Evolutionary conservation across 2,888 invertebrate genomes (phyloP).

Genomic region (Pristionchus mayeri): DNA sequence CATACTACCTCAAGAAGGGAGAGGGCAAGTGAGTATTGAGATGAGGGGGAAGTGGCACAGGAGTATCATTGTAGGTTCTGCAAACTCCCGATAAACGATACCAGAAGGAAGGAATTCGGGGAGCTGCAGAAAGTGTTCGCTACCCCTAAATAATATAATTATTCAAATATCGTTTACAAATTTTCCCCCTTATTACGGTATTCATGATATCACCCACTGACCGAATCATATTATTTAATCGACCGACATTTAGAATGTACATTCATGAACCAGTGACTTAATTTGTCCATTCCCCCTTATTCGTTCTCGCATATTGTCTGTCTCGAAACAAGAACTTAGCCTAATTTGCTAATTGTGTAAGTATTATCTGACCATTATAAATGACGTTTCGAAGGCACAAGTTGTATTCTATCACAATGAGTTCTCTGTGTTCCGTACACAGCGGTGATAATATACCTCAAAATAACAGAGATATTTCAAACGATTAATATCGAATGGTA

Average conservation of each 20-base stretch:
- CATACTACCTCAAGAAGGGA: constrained; percentile 42
- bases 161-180: background rate
- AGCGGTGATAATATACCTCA: too few species aligned
- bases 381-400: constrained; percentile 15
- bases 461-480: too few species aligned
- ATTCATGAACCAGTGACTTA: constrained; percentile 12
- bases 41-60: background rate
- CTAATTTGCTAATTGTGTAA: constrained; percentile 38
- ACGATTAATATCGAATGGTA: too few species aligned
- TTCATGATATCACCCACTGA: constrained; percentile 11
- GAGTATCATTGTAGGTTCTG: background rate
- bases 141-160: constrained; percentile 9
- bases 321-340: background rate
- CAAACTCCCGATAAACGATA: background rate
- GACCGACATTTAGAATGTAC: constrained; percentile 23
- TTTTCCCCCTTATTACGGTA: background rate
- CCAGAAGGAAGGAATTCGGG: background rate
- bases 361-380: constrained; percentile 1
- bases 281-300: background rate
- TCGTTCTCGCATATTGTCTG: background rate
- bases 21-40: constrained; percentile 20
- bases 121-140: background rate
- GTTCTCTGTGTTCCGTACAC: too few species aligned
- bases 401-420: too few species aligned
- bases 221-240: background rate